Evolutionary conservation across 2,888 invertebrate species (phyloP), one percentile per base, ranked within the genome.

Genomic region (Adela reaumurella): DNA sequence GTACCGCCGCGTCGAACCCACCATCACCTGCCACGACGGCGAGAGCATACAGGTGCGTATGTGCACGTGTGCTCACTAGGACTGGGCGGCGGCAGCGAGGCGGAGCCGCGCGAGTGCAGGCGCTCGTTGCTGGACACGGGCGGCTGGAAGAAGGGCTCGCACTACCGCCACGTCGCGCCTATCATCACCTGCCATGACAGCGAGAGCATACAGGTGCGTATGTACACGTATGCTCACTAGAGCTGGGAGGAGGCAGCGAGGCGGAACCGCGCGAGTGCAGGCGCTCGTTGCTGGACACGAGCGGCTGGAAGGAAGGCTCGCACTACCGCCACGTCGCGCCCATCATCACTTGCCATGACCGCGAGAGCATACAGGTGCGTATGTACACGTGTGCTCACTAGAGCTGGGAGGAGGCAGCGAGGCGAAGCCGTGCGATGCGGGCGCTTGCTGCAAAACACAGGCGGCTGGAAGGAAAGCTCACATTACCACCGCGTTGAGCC

Each of bases 331-430:
- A 88, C 54, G 92, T 90, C 16, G 94, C 95, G 65, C 83, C 87
- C 17, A 85, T 90, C n/a, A 84, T 91, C 45, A 77, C 89, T 49
- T 96, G 94, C 62, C 89, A 91, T 56, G 94, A 94, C 62, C 95
- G 94, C 43, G 96, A 97, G 76, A 94, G 94, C 65, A 92, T 96
- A 67, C 95, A 94, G 85, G 92, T 89, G 60, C 55, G 60, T 3
- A 43, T 28, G 46, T 51, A 42, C 35, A 35, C 11, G 35, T 14
- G 35, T 35, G 35, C 35, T 35, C 35, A 14, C 14, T 35, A 14
- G 35, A 14, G 35, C 35, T 35, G 11, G 35, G 35, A 3, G 49
- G 49, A 3, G 35, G 35, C 61, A 67, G 63, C 59, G 68, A 70
- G 55, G 63, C 63, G 19, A 60, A 59, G 2, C 57, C 56, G 1